A percentile compares a stretch with the other conserved stretches of the same genome.
Conservation (phyloP, 2,888 invertebrate species). For the Drosophila meridiana region DNA sequence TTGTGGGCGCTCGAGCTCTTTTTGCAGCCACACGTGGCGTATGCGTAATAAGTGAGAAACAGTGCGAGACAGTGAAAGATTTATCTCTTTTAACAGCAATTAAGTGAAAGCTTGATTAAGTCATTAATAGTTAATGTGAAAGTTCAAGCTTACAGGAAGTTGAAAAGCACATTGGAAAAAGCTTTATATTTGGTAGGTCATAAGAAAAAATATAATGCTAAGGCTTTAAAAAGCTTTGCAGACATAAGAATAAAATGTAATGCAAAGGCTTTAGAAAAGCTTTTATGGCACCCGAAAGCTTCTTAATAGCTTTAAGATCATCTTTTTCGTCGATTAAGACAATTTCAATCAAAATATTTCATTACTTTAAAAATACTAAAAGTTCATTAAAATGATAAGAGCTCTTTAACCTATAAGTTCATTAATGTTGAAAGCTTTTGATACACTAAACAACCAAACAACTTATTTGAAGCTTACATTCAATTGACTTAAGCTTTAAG, state of each 20-base stretch:
- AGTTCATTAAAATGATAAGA: neutral
- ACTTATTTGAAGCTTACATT: neutral
- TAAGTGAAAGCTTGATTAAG: neutral
- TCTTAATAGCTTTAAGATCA: too few species aligned
- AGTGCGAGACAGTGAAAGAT: neutral
- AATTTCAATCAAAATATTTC: too few species aligned
- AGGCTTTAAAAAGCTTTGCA: too few species aligned
- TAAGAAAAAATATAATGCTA: too few species aligned
- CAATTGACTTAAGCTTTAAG: neutral
- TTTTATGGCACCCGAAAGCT: too few species aligned
- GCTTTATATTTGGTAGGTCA: too few species aligned
- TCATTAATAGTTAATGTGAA: neutral
- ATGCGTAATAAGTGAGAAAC: constrained; percentile 44
- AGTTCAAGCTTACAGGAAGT: neutral
- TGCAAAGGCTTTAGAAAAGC: too few species aligned
- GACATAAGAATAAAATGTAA: too few species aligned
- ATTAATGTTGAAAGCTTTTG: too few species aligned
- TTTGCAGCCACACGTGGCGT: constrained; percentile 49
- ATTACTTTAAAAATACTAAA: neutral
- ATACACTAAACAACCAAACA: too few species aligned
- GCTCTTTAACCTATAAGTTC: neutral
- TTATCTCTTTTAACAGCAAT: neutral
- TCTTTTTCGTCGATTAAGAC: too few species aligned
- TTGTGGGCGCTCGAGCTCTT: constrained; percentile 6
- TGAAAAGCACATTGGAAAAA: too few species aligned